Evolutionary conservation across 2,113 vertebrate species (phyloP), one percentile per base, ranked within the genome.

Genomic region (Panthera leo): DNA sequence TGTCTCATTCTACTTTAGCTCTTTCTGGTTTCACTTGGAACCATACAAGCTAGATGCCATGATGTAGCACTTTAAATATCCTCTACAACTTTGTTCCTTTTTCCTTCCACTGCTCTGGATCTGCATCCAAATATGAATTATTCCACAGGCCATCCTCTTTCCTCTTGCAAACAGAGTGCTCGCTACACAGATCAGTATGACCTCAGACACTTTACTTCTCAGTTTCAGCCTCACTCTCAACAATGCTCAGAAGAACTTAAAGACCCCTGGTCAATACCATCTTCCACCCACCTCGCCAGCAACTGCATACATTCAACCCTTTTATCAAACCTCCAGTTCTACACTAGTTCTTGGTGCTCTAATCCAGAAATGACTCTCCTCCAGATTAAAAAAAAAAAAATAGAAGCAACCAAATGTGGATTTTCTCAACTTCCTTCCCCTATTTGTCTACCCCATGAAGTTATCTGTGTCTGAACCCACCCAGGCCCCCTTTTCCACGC

Each of bases 1-100:
- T 27, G 27, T 71, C 34, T 80, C 45, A 85, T 23, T 80, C 86
- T 45, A 71, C 45, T 68, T 87, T 29, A 87, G 67, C 19, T 19
- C 4, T 63, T 88, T 67, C 31, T 83, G 88, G 67, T 87, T 96
- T 82, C 75, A 82, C 36, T 91, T 91, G 55, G 80, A 86, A 55
- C 15, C 16, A 65, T 31, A 53, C 67, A 42, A 53, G 53, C 29
- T 42, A 71, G 65, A 71, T 85, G 31, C 51, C 11, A 5, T 71
- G 34, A 39, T n/a, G 42, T n/a, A 21, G 58, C 63, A 63, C 23
- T 85, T 51, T 53, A 75, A 63, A 51, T 25, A 51, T 23, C 58
- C 75, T 39, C 55, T 58, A n/a, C 3, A 15, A 58, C 16, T 53
- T 18, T 42, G 42, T 6, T 89, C 39, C 58, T 70, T 89, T 84